Percentiles rank a stretch among this genome's conserved stretches.
Conservation (phyloP, 2,797 vertebrate genomes). For the Sternotherus odoratus region DNA sequence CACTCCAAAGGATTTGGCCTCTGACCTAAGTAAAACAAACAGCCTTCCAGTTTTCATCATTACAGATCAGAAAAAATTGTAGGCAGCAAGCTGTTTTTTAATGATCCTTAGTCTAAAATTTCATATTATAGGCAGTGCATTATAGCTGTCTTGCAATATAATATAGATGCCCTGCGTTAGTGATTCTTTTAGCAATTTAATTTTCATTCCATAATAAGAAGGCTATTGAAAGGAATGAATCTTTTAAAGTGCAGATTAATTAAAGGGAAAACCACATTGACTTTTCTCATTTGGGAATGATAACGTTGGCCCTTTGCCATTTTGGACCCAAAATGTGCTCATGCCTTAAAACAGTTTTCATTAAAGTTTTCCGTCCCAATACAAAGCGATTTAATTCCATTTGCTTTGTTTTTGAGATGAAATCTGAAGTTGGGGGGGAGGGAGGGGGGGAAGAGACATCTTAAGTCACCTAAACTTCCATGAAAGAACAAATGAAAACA, state of each 20-base stretch:
- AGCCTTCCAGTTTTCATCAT: not conserved
- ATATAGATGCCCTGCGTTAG: slow-evolving; percentile 59
- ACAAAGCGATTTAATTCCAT: slow-evolving; percentile 65
- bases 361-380: slow-evolving; percentile 70
- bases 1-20: slow-evolving; percentile 47
- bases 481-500: slow-evolving; percentile 78
- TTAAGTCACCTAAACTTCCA: slow-evolving; percentile 73
- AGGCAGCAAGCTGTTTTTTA: slow-evolving; percentile 2
- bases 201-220: slow-evolving; percentile 64
- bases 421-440: slow-evolving; percentile 20
- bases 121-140: slow-evolving; percentile 56
- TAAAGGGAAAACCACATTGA: slow-evolving; percentile 61
- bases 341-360: slow-evolving; percentile 71
- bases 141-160: not conserved
- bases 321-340: slow-evolving; percentile 67
- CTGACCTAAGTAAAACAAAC: slow-evolving; percentile 63
- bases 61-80: slow-evolving; percentile 31
- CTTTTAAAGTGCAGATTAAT: slow-evolving; percentile 56
- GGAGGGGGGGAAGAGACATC: slow-evolving; percentile 64
- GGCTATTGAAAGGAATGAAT: slow-evolving; percentile 57
- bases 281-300: slow-evolving; percentile 49
- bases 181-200: slow-evolving; percentile 41
- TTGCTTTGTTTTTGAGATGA: slow-evolving; percentile 67
- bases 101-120: slow-evolving; percentile 53
- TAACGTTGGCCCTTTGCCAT: slow-evolving; percentile 31